Base-by-base conservation (phyloP, 2,888 invertebrate species). In the Bombylius major region DNA sequence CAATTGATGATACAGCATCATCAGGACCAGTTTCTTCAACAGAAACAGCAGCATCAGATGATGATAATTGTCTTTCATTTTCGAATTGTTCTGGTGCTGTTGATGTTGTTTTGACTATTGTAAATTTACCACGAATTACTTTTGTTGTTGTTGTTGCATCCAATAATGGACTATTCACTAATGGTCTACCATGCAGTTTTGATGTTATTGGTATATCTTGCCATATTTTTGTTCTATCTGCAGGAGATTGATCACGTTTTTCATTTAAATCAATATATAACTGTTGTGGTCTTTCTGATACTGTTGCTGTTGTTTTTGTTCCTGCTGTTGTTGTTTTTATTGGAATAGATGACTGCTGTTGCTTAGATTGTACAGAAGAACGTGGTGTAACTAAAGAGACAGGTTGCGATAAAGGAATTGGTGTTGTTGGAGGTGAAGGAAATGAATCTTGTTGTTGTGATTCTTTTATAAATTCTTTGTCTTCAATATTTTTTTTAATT, bases 101-200 rank as follows among this genome's bases (percentile, higher is more conserved):
- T 49, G 32, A 7, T 50, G 39, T 14, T 11, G 79, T 74, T 61
- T 77, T 78, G 42, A 77, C 76, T 47, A 80, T 76, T 56, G 77
- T 77, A 62, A 80, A 80, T 66, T 79, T 79, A 58, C 79, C 78
- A 56, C 75, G 76, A 45, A 72, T 66, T 9, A 72, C 62, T 9
- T 65, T 59, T 47, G 69, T 66, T n/a, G 75, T 73, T 56, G 55
- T 53, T 5, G 33, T 49, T 4, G 55, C 23, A 11, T 8, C 12
- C 13, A 12, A 7, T 42, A 42, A 11, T 11, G 39, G 39, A 11
- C 39, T 42, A 42, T 42, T 42, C 12, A 42, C 39, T 42, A 42
- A 42, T 42, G 39, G 39, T 42, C 11, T 42, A 42, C 1, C 4
- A 42, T 45, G 45, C 12, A 45, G 5, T 45, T 45, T 45, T 39